Conservation (phyloP, 2,888 invertebrate species). For the Leptothorax acervorum region DNA sequence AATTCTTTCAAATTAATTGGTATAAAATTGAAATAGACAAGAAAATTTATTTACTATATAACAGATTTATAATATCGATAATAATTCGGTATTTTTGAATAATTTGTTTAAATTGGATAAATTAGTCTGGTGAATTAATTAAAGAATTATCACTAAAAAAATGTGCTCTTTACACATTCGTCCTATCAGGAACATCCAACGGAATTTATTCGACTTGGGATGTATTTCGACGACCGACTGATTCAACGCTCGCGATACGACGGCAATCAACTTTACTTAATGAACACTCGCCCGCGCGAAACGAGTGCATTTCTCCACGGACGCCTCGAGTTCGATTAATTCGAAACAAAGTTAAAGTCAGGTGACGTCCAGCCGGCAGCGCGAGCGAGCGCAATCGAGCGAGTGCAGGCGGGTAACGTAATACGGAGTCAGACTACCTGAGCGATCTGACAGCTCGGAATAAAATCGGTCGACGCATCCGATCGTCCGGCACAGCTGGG, state of each 20-base stretch:
- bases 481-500: slow-evolving; percentile 59
- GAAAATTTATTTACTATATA: not conserved
- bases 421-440: slow-evolving; percentile 79
- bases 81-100: not conserved
- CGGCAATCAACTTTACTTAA: slow-evolving; percentile 32
- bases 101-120: not conserved
- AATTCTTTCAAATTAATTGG: slow-evolving; percentile 2
- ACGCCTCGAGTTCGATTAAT: slow-evolving; percentile 76
- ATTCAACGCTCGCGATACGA: slow-evolving; percentile 11
- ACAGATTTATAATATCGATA: not conserved
- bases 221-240: not conserved
- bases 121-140: not conserved
- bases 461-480: slow-evolving; percentile 73
- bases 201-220: not conserved
- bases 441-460: slow-evolving; percentile 76
- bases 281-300: slow-evolving; percentile 17
- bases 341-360: slow-evolving; percentile 78
- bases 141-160: not conserved
- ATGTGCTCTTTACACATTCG: not conserved
- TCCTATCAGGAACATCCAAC: not conserved
- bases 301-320: slow-evolving; percentile 45
- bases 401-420: slow-evolving; percentile 75
- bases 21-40: not conserved
- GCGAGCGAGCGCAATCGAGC: slow-evolving; percentile 73
- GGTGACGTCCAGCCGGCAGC: slow-evolving; percentile 74